These are phyloP conservation scores for Tetragonisca angustula DNA, from an alignment of 2,888 invertebrate genomes.

Conservation along the genomic window DNA sequence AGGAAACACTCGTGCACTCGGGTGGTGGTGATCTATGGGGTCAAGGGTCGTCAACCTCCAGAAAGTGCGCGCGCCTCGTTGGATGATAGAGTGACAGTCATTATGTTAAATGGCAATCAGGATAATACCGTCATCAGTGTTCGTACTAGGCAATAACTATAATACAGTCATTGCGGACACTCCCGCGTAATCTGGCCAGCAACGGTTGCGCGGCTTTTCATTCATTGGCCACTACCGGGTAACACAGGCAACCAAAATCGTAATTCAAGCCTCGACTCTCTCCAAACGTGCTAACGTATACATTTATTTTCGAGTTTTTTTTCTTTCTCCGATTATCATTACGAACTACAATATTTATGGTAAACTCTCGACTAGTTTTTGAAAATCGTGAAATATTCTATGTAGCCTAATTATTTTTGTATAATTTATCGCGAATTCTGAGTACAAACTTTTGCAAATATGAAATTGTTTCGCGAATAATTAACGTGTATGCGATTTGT, in stretches of 20 bases:
- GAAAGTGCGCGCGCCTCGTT: constrained; percentile 64
- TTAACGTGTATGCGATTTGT: too few species aligned
- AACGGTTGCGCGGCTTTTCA: constrained; percentile 69
- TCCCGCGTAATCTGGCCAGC: constrained; percentile 72
- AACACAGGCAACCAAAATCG: background rate
- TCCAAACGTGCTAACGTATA: too few species aligned
- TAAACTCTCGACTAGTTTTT: background rate
- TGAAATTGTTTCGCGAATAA: too few species aligned
- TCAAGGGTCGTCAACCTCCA: constrained; percentile 75
- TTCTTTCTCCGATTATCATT: background rate
- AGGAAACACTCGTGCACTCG: constrained; percentile 62
- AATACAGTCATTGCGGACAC: constrained; percentile 69
- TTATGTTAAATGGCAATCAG: constrained; percentile 82
- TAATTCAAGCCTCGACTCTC: background rate
- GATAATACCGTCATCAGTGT: constrained; percentile 81
- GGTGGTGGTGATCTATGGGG: constrained; percentile 53
- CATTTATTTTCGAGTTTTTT: background rate
- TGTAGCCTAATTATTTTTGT: too few species aligned
- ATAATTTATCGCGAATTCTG: too few species aligned
- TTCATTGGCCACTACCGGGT: constrained; percentile 75
- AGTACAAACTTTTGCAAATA: too few species aligned
- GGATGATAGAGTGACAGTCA: constrained; percentile 75
- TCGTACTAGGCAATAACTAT: constrained; percentile 74
- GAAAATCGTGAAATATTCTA: background rate
- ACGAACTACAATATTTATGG: background rate